Conservation (phyloP, 2,113 vertebrate genomes). For the Diadophis punctatus region DNA sequence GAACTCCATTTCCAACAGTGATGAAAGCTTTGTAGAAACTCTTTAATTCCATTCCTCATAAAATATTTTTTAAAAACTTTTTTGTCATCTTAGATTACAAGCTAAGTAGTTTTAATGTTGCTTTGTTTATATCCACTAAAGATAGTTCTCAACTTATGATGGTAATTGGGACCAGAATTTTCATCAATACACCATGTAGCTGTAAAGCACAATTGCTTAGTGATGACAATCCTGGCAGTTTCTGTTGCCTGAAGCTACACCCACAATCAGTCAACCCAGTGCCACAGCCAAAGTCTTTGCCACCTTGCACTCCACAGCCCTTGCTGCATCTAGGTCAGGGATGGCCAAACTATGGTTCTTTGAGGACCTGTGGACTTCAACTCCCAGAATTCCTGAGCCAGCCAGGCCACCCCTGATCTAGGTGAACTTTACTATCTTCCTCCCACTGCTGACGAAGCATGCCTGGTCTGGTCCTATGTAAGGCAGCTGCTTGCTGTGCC, state of each 20-base stretch:
- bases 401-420: too few species aligned
- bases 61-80: background rate
- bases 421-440: background rate
- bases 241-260: background rate
- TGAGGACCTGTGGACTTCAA: too few species aligned
- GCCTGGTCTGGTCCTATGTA: background rate
- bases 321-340: background rate
- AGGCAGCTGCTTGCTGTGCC: background rate
- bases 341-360: too few species aligned
- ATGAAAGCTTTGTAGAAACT: constrained; percentile 56
- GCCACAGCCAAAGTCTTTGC: background rate
- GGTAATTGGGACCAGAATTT: background rate
- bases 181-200: background rate
- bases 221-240: background rate
- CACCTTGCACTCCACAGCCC: background rate
- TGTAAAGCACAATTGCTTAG: background rate
- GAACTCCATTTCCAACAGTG: background rate
- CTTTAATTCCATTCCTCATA: background rate
- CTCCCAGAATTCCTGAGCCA: too few species aligned
- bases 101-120: background rate
- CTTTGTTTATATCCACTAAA: background rate
- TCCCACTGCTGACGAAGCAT: background rate
- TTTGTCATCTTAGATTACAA: background rate
- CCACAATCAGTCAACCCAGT: background rate
- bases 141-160: background rate